Evolutionary conservation across 2,888 invertebrate genomes (phyloP).

Genomic region (Eupsilia transversa): DNA sequence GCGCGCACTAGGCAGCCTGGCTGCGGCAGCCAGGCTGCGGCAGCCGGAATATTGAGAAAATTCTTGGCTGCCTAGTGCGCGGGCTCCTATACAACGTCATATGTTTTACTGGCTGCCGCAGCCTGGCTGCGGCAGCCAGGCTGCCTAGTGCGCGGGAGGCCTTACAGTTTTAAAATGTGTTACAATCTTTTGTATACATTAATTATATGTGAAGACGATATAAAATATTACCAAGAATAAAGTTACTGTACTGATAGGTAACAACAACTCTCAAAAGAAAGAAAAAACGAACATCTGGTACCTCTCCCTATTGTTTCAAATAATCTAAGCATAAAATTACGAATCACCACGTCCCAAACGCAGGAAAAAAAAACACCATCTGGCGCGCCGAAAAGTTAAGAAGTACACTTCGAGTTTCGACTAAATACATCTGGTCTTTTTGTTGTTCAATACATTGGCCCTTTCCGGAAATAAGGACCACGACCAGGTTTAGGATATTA

Average conservation of each 20-base stretch:
- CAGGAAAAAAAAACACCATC: constrained; percentile 38
- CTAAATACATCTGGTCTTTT: constrained; percentile 51
- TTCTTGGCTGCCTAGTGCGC: too few relatives aligned
- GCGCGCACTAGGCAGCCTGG: too few relatives aligned
- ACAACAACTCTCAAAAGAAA: background rate
- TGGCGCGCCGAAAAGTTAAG: constrained; percentile 24
- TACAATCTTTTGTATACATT: too few relatives aligned
- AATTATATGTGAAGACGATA: too few relatives aligned
- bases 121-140: too few relatives aligned
- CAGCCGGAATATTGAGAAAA: too few relatives aligned
- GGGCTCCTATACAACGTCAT: too few relatives aligned
- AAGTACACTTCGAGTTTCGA: background rate
- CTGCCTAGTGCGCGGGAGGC: too few relatives aligned
- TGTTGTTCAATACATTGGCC: constrained; percentile 44
- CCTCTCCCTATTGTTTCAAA: constrained; percentile 35
- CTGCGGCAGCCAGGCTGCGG: too few relatives aligned
- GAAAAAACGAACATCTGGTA: constrained; percentile 28
- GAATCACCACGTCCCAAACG: background rate
- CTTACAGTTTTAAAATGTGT: background rate
- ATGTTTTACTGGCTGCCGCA: too few relatives aligned
- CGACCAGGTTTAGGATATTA: constrained; percentile 16
- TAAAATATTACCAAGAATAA: background rate
- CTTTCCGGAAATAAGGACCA: constrained; percentile 49
- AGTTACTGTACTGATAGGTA: background rate
- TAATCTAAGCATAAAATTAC: background rate